phyloP scores from a whole-genome alignment of 2,797 vertebrate genomes.

The Pipistrellus kuhlii region DNA sequence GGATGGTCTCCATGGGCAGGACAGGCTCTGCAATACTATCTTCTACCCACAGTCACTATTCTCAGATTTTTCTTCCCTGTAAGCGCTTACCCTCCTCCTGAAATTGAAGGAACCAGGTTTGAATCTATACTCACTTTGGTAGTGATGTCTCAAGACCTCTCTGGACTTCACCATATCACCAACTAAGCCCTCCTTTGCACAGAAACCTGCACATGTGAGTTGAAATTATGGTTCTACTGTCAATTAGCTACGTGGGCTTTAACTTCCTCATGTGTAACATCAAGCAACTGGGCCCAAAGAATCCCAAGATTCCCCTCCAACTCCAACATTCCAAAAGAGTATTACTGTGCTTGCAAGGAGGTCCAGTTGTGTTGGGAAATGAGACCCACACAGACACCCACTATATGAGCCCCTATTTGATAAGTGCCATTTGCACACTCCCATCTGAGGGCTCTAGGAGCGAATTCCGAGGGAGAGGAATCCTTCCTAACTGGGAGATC shows the following conservation, averaged over 20 bases:
- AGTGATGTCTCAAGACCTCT: background rate
- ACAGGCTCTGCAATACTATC: background rate
- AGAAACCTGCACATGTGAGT: background rate
- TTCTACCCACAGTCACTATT: background rate
- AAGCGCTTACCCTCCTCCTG: background rate
- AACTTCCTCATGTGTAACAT: background rate
- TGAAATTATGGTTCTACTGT: background rate
- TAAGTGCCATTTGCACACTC: background rate
- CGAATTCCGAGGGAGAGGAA: background rate
- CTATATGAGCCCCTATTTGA: background rate
- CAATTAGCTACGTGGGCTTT: background rate
- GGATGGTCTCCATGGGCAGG: background rate
- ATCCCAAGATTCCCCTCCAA: background rate
- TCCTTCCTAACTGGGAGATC: background rate
- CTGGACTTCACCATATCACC: background rate
- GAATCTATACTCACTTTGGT: background rate
- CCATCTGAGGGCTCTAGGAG: background rate
- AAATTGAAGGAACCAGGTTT: background rate
- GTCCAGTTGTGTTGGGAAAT: background rate
- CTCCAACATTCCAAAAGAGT: background rate
- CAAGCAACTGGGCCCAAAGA: background rate
- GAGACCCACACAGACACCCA: background rate
- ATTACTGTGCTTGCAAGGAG: background rate
- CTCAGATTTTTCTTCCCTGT: background rate
- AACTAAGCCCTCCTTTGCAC: background rate